phyloP scores from a whole-genome alignment of 2,113 vertebrate species.

The Sceloporus undulatus region DNA sequence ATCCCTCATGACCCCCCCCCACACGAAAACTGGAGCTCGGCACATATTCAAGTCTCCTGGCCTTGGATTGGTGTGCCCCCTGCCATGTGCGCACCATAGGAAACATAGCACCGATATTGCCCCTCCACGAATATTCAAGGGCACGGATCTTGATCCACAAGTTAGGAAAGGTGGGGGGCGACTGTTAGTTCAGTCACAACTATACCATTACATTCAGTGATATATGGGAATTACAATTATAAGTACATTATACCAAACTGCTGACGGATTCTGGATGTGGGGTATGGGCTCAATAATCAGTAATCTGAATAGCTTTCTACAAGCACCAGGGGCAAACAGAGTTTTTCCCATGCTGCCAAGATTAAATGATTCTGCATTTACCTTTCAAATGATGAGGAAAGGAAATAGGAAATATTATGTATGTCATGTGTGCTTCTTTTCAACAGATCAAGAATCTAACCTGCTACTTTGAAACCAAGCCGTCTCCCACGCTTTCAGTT shows the following conservation, averaged over 20 bases:
- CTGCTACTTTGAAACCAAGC: not conserved
- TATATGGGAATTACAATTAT: not conserved
- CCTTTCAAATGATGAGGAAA: not conserved
- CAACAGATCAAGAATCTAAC: not conserved
- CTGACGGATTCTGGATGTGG: not conserved
- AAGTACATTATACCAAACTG: too few species aligned
- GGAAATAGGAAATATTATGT: not conserved
- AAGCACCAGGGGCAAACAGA: not conserved
- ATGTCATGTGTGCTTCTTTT: not conserved
- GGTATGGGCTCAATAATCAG: not conserved
- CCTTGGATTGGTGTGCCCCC: too few species aligned
- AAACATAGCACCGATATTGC: too few species aligned
- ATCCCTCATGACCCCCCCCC: too few species aligned
- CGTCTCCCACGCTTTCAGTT: too few species aligned
- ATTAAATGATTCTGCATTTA: not conserved
- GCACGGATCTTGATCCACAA: too few species aligned
- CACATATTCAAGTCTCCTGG: too few species aligned
- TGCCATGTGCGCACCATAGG: too few species aligned
- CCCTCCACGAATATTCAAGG: too few species aligned
- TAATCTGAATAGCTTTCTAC: not conserved
- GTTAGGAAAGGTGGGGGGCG: too few species aligned
- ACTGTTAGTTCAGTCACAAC: not conserved
- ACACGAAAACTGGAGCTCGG: too few species aligned
- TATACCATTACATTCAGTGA: not conserved
- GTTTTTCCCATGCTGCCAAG: not conserved